A percentile compares a stretch with the other conserved stretches of the same genome.
phyloP scores from a whole-genome alignment of 2,888 invertebrate genomes.

The Drosophila buzzatii region DNA sequence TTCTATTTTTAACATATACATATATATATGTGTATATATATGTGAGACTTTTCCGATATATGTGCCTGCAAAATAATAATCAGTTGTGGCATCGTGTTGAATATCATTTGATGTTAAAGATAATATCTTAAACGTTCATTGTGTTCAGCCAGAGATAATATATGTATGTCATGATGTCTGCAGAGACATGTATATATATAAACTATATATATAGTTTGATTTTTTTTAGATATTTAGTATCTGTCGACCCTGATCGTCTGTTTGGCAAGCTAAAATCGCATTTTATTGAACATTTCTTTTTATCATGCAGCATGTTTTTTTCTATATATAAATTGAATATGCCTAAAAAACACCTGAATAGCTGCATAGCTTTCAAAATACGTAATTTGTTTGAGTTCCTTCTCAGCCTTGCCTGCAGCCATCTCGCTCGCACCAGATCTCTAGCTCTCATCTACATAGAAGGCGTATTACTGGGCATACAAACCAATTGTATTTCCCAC shows the following conservation, averaged over 20 bases:
- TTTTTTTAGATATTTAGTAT: slow-evolving; percentile 34
- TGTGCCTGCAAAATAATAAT: slow-evolving; percentile 76
- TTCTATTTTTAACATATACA: slow-evolving; percentile 70
- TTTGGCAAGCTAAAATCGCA: slow-evolving; percentile 62
- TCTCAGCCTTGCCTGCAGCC: slow-evolving; percentile 4
- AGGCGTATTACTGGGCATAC: slow-evolving; percentile 64
- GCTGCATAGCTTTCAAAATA: slow-evolving; percentile 51
- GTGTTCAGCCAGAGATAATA: slow-evolving; percentile 23
- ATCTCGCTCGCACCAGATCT: slow-evolving; percentile 32
- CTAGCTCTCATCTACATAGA: slow-evolving; percentile 57
- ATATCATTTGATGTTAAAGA: slow-evolving; percentile 80
- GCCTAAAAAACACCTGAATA: slow-evolving; percentile 64
- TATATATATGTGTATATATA: slow-evolving; percentile 27
- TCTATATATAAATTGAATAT: slow-evolving; percentile 1
- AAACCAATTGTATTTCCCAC: slow-evolving; percentile 54
- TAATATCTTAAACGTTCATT: slow-evolving; percentile 52
- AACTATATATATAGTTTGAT: slow-evolving; percentile 23
- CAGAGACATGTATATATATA: background rate
- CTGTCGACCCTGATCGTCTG: slow-evolving; percentile 76
- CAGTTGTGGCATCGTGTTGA: slow-evolving; percentile 82
- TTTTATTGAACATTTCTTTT: slow-evolving; percentile 42
- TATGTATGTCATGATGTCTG: background rate
- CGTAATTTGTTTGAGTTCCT: slow-evolving; percentile 49
- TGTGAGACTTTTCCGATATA: slow-evolving; percentile 31
- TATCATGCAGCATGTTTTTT: slow-evolving; percentile 65